Conservation (phyloP, 2,113 vertebrate species). For the Syrmaticus mikado region DNA sequence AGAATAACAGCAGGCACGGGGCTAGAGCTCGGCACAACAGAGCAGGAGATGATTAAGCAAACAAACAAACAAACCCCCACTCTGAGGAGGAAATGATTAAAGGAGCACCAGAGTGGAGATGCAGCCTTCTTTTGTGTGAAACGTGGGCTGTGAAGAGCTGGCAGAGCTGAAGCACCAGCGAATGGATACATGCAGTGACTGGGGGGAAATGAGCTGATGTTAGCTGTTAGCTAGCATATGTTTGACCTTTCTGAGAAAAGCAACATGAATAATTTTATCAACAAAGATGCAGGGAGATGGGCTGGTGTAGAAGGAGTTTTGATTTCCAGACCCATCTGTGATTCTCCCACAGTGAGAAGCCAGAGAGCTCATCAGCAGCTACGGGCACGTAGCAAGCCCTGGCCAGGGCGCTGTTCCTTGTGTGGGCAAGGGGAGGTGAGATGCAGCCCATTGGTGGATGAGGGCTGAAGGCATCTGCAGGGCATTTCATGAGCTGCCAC, state of each 20-base stretch:
- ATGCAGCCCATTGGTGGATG: too few species aligned
- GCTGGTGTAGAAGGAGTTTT: neutral
- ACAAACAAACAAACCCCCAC: neutral
- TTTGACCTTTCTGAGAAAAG: neutral
- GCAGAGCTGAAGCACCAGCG: neutral
- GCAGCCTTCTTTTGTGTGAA: neutral
- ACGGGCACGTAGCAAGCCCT: neutral
- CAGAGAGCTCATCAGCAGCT: too few species aligned
- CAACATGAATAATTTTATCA: neutral
- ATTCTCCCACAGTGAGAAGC: neutral
- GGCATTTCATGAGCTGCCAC: neutral
- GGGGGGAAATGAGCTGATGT: neutral
- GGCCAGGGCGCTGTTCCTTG: neutral
- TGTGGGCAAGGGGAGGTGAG: neutral
- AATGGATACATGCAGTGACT: neutral
- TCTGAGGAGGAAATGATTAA: neutral
- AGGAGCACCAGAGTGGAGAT: neutral
- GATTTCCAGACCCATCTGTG: neutral
- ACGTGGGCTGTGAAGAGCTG: neutral
- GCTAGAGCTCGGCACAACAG: slow-evolving; percentile 22
- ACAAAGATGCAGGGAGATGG: neutral
- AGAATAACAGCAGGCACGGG: slow-evolving; percentile 39
- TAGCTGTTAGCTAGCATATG: neutral
- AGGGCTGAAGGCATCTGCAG: neutral
- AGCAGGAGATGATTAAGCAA: slow-evolving; percentile 38